phyloP scores from a whole-genome alignment of 1,140 invertebrate species.

The Meloidogyne floridensis region DNA sequence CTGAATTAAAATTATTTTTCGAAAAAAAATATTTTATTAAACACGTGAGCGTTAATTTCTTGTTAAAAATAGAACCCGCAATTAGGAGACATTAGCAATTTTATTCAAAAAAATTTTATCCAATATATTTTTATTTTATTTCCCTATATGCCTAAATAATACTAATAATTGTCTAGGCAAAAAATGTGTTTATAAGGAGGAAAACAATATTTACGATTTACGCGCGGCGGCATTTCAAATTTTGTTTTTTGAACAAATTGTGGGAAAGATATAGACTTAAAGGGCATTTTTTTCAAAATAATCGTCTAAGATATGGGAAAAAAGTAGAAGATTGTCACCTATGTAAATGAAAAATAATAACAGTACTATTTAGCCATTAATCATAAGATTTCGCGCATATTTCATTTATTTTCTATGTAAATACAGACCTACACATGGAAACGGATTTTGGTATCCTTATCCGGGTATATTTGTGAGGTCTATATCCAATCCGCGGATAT shows the following conservation, averaged over 20 bases:
- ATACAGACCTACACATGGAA: too few relatives aligned
- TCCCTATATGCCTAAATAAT: background rate
- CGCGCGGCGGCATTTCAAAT: conserved; percentile 1
- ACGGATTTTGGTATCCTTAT: too few relatives aligned
- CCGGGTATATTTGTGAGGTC: too few relatives aligned
- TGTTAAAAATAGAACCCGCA: background rate
- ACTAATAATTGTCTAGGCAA: background rate
- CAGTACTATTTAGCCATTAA: background rate
- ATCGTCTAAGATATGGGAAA: background rate
- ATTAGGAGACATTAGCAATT: background rate
- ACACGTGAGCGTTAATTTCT: background rate
- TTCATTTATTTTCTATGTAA: background rate
- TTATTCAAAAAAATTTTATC: background rate
- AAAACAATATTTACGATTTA: background rate
- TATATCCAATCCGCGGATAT: too few relatives aligned
- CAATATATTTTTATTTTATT: background rate
- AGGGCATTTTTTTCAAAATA: conserved; percentile 6
- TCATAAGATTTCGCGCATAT: background rate
- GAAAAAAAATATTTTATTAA: background rate
- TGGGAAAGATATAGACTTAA: background rate
- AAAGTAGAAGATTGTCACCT: background rate
- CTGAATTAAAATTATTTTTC: too few relatives aligned
- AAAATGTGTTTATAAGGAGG: background rate
- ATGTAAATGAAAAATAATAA: background rate
- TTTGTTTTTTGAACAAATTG: conserved; percentile 6